Percentiles rank a stretch among this genome's conserved stretches.
Conservation (phyloP, 2,797 vertebrate genomes). For the Coreius guichenoti region DNA sequence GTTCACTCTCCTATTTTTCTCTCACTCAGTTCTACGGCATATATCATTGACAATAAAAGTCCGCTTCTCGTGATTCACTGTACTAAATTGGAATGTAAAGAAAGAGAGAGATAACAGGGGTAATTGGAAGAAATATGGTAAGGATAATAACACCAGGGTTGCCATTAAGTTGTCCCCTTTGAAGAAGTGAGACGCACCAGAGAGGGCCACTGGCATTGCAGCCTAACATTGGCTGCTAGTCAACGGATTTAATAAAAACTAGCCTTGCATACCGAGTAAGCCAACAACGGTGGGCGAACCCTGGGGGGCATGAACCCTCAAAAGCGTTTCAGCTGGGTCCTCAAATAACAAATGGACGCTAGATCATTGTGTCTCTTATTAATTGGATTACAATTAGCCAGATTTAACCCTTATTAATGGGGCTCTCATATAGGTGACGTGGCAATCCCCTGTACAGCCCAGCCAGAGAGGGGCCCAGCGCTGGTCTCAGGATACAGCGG, state of each 20-base stretch:
- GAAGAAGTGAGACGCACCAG: not conserved
- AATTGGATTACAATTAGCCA: constrained; percentile 70
- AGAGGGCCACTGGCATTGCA: constrained; percentile 29
- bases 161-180: constrained; percentile 32
- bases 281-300: constrained; percentile 30
- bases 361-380: constrained; percentile 66
- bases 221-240: not conserved
- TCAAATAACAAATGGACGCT: constrained; percentile 56
- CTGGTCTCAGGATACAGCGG: constrained; percentile 40
- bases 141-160: constrained; percentile 52
- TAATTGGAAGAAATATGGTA: constrained; percentile 69
- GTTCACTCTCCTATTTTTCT: constrained; percentile 66
- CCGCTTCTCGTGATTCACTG: constrained; percentile 68
- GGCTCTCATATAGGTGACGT: constrained; percentile 47
- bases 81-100: constrained; percentile 78
- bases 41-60: constrained; percentile 78
- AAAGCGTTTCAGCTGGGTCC: constrained; percentile 58
- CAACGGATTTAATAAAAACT: constrained; percentile 42
- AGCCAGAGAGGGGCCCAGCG: constrained; percentile 14
- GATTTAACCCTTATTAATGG: constrained; percentile 69
- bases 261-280: constrained; percentile 20
- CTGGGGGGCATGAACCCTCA: not conserved
- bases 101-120: constrained; percentile 74
- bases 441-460: constrained; percentile 25
- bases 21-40: constrained; percentile 67